Evolutionary conservation across 2,797 vertebrate species (phyloP).

Genomic region (Monodelphis domestica): DNA sequence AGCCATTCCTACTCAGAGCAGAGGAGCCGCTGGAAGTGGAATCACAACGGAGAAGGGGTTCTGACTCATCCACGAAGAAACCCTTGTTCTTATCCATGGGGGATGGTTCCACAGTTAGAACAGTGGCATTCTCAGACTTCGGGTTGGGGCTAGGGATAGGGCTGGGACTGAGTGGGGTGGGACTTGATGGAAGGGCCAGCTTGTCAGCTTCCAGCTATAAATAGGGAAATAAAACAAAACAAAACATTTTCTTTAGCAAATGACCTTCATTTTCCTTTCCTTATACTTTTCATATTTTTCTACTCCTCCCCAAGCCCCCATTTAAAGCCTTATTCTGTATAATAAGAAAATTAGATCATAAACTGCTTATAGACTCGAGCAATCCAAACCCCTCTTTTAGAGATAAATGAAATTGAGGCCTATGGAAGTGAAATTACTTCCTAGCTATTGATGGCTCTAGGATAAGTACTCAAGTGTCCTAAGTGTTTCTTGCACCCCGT

Average conservation of each 20-base stretch:
- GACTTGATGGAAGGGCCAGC: constrained; percentile 90
- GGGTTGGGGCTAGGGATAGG: constrained; percentile 84
- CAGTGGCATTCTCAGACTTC: constrained; percentile 87
- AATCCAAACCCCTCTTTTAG: neutral
- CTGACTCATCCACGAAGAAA: constrained; percentile 95
- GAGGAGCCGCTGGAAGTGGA: constrained; percentile 98
- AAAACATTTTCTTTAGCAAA: neutral
- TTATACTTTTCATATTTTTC: neutral
- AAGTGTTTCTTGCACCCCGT: neutral
- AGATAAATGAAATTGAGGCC: neutral
- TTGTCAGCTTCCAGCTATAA: constrained; percentile 93
- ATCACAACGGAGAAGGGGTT: constrained; percentile 96
- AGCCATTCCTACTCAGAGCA: constrained; percentile 94
- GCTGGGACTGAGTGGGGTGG: constrained; percentile 85
- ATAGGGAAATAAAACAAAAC: constrained; percentile 30
- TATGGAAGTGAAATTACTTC: neutral
- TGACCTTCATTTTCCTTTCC: neutral
- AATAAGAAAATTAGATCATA: neutral
- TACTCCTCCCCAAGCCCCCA: neutral
- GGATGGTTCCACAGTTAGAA: constrained; percentile 89
- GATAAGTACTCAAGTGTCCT: neutral
- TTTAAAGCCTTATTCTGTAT: neutral
- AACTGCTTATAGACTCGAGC: neutral
- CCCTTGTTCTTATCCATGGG: constrained; percentile 92
- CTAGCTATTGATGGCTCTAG: neutral